Percentiles rank a stretch among this genome's conserved stretches.
These are phyloP conservation scores for Axinella damicornis DNA, from an alignment of 37 sponge, comb jelly and placozoan genomes.

Conservation along the genomic window DNA sequence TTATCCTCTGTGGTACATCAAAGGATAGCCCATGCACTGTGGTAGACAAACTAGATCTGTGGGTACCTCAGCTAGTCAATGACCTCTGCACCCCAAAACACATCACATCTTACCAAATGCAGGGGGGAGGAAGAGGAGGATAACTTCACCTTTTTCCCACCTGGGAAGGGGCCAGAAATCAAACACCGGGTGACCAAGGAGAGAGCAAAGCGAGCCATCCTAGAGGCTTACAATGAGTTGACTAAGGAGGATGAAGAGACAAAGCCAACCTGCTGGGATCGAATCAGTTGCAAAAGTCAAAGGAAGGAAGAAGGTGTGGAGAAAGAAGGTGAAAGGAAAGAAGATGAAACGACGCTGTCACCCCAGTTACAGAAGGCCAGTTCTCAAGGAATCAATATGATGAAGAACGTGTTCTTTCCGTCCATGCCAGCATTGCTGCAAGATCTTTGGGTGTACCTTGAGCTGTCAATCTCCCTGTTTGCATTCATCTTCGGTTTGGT, in stretches of 20 bases:
- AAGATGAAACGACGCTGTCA: slow-evolving; percentile 11
- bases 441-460: slow-evolving; percentile 60
- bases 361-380: slow-evolving; percentile 26
- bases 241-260: neutral
- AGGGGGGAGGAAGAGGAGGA: too few relatives aligned
- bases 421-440: slow-evolving; percentile 30
- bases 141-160: too few relatives aligned
- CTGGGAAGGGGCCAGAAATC: too few relatives aligned
- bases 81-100: too few relatives aligned
- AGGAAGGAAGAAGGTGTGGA: neutral
- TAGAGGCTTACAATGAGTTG: neutral
- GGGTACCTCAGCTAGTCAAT: too few relatives aligned
- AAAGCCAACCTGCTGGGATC: neutral
- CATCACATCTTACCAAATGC: too few relatives aligned
- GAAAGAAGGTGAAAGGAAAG: neutral
- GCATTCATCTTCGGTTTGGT: slow-evolving; percentile 29
- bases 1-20: too few relatives aligned
- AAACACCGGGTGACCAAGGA: too few relatives aligned
- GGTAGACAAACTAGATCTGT: too few relatives aligned
- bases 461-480: slow-evolving; percentile 30
- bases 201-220: neutral
- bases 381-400: slow-evolving; percentile 33
- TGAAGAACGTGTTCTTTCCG: slow-evolving; percentile 37
- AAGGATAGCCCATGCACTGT: too few relatives aligned
- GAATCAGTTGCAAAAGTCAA: neutral